Evolutionary conservation across 2,113 vertebrate species (phyloP).

Genomic region (Otis tarda): DNA sequence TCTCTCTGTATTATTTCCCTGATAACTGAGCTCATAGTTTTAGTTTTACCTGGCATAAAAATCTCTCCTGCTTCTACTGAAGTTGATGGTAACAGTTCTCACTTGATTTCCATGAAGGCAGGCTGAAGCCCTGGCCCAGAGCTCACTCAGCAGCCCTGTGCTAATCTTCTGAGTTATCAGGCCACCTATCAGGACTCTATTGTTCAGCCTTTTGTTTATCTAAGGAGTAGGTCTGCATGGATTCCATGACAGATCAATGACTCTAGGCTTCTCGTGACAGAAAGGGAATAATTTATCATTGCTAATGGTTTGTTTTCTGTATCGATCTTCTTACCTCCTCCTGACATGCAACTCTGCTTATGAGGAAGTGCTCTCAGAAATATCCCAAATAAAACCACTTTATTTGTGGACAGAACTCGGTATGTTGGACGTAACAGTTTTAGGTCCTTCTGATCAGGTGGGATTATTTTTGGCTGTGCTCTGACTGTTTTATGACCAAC

Average conservation of each 20-base stretch:
- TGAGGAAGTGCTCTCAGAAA: not conserved
- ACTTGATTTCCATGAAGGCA: not conserved
- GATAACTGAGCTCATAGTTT: not conserved
- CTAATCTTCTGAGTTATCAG: constrained; percentile 31
- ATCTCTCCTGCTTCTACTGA: not conserved
- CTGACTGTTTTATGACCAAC: not conserved
- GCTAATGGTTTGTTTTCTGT: constrained; percentile 28
- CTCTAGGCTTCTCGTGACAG: not conserved
- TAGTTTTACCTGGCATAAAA: not conserved
- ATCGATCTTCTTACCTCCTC: not conserved
- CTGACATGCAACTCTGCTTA: not conserved
- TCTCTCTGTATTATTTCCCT: not conserved
- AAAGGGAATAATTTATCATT: constrained; percentile 2
- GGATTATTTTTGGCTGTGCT: not conserved
- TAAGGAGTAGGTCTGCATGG: not conserved
- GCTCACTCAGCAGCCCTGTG: not conserved
- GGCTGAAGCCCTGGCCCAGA: not conserved
- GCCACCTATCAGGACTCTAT: not conserved
- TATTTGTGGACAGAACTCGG: not conserved
- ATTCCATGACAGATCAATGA: constrained; percentile 39
- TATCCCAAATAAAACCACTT: not conserved
- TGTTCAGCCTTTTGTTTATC: not conserved
- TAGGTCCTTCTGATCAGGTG: not conserved
- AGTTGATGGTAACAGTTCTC: not conserved
- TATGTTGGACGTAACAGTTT: not conserved